Evolutionary conservation across 2,797 vertebrate species (phyloP).

Genomic region (Hemitrygon akajei): DNA sequence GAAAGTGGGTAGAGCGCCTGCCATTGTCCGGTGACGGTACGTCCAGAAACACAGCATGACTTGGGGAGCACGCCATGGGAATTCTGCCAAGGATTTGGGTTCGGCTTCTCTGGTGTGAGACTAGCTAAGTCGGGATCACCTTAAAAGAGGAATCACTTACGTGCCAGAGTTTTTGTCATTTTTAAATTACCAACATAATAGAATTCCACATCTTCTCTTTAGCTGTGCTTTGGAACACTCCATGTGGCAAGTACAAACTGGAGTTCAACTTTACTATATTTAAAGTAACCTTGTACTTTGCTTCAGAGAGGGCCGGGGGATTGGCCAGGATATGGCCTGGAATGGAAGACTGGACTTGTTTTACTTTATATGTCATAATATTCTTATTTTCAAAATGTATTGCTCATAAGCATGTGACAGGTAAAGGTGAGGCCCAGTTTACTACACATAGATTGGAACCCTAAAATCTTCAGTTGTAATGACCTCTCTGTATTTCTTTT

Average conservation of each 20-base stretch:
- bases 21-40: no score
- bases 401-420: not conserved
- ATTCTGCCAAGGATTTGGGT: no score
- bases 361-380: not conserved
- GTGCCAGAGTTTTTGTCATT: not conserved
- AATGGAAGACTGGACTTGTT: not conserved
- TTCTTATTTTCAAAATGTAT: not conserved
- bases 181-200: no score
- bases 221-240: not conserved
- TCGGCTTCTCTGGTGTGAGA: no score
- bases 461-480: not conserved
- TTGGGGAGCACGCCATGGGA: no score
- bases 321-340: no score
- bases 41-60: no score
- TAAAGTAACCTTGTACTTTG: not conserved
- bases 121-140: no score
- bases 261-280: not conserved
- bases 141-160: not conserved
- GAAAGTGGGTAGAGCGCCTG: no score
- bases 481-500: constrained; percentile 29
- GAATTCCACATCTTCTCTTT: not conserved
- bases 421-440: not conserved
- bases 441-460: not conserved
- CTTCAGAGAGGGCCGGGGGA: not conserved
- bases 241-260: not conserved